Evolutionary conservation across 1,140 invertebrate genomes (phyloP).

Genomic region (Trissolcus basalis): DNA sequence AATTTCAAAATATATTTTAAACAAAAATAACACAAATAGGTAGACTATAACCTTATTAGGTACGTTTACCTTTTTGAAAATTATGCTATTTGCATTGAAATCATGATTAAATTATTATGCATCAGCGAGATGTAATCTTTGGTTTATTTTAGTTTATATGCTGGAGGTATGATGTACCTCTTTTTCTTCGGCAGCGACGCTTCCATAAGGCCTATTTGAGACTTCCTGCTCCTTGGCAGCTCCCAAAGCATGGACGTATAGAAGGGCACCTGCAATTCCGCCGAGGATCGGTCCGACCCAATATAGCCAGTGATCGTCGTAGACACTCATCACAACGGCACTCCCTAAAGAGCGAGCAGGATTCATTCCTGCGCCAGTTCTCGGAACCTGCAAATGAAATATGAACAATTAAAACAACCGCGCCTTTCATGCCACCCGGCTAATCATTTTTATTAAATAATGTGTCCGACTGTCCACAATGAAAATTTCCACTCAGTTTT

Average conservation of each 20-base stretch:
- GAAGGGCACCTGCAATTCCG: constrained; percentile 84
- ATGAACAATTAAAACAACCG: constrained; percentile 20
- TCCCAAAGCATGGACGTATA: constrained; percentile 85
- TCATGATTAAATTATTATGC: no score
- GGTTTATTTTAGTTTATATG: constrained; percentile 8
- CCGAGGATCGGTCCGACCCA: constrained; percentile 91
- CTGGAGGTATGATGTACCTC: constrained; percentile 75
- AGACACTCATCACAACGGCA: constrained; percentile 85
- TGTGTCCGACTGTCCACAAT: not conserved
- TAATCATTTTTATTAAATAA: constrained; percentile 15
- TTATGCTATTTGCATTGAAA: no score
- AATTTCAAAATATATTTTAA: no score
- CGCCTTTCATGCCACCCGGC: not conserved
- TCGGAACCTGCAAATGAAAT: constrained; percentile 77
- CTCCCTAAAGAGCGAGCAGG: constrained; percentile 91
- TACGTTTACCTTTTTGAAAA: no score
- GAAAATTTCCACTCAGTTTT: constrained; percentile 10
- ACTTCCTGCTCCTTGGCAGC: constrained; percentile 75
- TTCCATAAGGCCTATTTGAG: constrained; percentile 76
- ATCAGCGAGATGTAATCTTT: not conserved
- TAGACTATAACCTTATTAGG: no score
- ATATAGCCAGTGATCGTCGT: constrained; percentile 91
- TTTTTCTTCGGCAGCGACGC: constrained; percentile 81
- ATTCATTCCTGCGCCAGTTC: constrained; percentile 93
- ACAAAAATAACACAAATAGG: no score